Conservation (phyloP, 2,797 vertebrate genomes). For the Tragelaphus eurycerus region DNA sequence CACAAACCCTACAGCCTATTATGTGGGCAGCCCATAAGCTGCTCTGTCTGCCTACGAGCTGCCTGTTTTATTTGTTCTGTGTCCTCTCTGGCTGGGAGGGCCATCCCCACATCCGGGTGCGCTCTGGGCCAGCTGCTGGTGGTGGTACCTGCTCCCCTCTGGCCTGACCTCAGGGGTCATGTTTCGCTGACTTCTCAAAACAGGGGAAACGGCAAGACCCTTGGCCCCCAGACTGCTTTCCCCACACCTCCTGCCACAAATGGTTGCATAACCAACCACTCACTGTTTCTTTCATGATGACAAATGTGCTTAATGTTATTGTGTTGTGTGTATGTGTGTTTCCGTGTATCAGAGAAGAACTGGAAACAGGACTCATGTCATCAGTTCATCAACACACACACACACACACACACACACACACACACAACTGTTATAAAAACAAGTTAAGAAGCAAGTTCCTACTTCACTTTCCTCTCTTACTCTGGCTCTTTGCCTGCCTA, state of each 20-base stretch:
- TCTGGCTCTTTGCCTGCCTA: neutral
- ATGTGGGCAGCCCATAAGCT: neutral
- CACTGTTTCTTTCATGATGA: neutral
- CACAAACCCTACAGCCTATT: neutral
- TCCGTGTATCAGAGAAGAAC: neutral
- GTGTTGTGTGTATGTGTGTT: neutral
- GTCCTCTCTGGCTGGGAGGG: neutral
- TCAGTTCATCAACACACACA: neutral
- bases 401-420: too few species aligned
- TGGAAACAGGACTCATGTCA: neutral
- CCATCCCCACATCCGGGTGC: conserved; percentile 39
- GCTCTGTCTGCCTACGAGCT: neutral
- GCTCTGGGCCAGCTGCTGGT: neutral
- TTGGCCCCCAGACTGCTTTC: neutral
- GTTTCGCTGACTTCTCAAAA: conserved; percentile 54
- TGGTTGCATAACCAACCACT: neutral
- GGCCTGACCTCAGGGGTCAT: conserved; percentile 55
- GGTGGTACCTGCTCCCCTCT: conserved; percentile 37
- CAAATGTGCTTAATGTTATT: neutral
- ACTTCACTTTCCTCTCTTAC: neutral
- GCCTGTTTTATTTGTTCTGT: conserved; percentile 8
- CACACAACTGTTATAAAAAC: neutral
- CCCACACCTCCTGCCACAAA: neutral
- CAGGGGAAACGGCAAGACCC: neutral
- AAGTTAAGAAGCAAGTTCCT: neutral